Evolutionary conservation across 2,113 vertebrate species (phyloP), one percentile per base, ranked within the genome.

Genomic region (Mustela lutreola): DNA sequence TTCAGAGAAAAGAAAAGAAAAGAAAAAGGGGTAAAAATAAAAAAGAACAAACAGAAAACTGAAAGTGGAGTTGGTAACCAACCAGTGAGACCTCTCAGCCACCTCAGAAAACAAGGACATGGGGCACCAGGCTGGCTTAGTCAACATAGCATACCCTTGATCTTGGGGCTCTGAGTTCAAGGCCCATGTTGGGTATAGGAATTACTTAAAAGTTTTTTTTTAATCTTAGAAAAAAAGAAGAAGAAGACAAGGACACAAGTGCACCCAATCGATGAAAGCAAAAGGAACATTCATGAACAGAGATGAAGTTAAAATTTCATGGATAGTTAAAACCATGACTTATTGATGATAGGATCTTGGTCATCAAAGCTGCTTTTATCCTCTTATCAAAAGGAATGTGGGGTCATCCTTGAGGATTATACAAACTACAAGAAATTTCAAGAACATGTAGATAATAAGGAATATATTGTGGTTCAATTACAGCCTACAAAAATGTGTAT

Each of bases 291-390:
- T 99, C 97, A 99, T 99, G 97, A 99, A 99, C 98, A 99, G 99
- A 98, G 99, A 99, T 67, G 99, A 99, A 98, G 99, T 99, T 15
- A 99, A 99, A 98, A 99, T 99, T 86, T 98, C 99, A 99, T 0
- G 99, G 99, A 39, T 99, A 99, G 98, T 97, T 99, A 93, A 99
- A 99, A 97, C 99, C 63, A 0, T 99, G 99, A 99, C 98, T 99
- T 97, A 99, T 99, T 39, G 99, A 99, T 93, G 99, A 99, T 98
- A 99, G 99, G 99, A 99, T 99, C 97, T 97, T 99, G 98, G 99
- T 99, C 96, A 99, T 99, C 60, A 98, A 96, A 99, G 99, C 95
- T 99, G 99, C 99, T 99, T 99, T 97, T 99, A 99, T 98, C 98
- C 99, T 95, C 99, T 99, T 98, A 99, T 99, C 94, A 99, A 99